A percentile compares a stretch with the other conserved stretches of the same genome.
These are phyloP conservation scores for Tinamus guttatus DNA, from an alignment of 2,113 vertebrate genomes.

Conservation along the genomic window DNA sequence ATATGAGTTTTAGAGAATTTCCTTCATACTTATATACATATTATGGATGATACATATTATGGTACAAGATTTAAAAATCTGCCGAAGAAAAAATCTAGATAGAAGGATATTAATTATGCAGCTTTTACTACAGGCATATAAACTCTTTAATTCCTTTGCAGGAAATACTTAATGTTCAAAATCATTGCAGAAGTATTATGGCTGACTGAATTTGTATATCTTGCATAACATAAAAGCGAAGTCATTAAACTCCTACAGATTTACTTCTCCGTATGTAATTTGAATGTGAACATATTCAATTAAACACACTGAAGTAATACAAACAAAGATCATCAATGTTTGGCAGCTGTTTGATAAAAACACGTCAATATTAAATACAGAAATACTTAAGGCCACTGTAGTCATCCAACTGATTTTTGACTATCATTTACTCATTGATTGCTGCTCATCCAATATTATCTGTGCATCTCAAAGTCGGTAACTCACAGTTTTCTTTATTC, in stretches of 20 bases:
- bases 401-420: neutral
- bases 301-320: neutral
- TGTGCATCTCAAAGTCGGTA: neutral
- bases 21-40: neutral
- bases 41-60: neutral
- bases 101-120: neutral
- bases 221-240: neutral
- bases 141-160: neutral
- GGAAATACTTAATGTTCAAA: slow-evolving; percentile 20
- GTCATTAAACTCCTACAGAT: slow-evolving; percentile 12
- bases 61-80: neutral
- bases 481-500: neutral
- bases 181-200: neutral
- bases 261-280: neutral
- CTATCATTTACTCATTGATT: neutral
- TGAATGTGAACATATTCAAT: neutral
- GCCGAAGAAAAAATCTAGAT: neutral
- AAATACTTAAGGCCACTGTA: neutral
- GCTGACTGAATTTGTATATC: neutral
- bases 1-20: neutral
- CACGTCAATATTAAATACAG: neutral
- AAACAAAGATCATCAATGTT: neutral
- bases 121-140: neutral
- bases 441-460: neutral
- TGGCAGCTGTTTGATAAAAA: neutral